A percentile compares a stretch with the other conserved stretches of the same genome.
Conservation (phyloP, 2,888 invertebrate species). For the Tromatobia lineatoria region DNA sequence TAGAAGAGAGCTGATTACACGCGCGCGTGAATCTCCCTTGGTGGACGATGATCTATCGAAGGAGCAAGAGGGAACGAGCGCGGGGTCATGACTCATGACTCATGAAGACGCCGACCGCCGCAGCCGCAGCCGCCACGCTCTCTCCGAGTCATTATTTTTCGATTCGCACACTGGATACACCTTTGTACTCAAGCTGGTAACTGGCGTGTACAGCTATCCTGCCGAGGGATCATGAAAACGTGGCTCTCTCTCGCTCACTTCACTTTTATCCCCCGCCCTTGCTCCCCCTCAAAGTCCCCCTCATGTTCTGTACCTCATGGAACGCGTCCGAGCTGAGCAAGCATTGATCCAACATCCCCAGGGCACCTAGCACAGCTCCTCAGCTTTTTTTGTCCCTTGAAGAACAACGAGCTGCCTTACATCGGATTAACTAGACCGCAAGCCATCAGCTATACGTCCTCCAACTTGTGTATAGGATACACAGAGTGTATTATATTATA, state of each 20-base stretch:
- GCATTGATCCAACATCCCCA: constrained; percentile 68
- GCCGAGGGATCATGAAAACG: constrained; percentile 51
- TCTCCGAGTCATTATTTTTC: constrained; percentile 70
- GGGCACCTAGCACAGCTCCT: constrained; percentile 55
- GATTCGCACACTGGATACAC: constrained; percentile 71
- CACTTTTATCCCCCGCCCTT: constrained; percentile 11
- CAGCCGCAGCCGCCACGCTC: constrained; percentile 68
- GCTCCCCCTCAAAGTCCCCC: background rate
- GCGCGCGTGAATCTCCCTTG: constrained; percentile 77
- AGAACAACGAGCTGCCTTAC: constrained; percentile 68
- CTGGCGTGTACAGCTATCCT: constrained; percentile 60
- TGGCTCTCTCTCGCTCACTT: constrained; percentile 20
- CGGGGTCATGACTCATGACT: constrained; percentile 75
- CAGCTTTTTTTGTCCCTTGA: constrained; percentile 60
- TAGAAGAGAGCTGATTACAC: constrained; percentile 77
- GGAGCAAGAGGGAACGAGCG: constrained; percentile 65
- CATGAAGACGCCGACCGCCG: constrained; percentile 73
- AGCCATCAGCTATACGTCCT: constrained; percentile 60
- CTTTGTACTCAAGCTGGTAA: constrained; percentile 63
- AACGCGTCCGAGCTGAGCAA: constrained; percentile 44
- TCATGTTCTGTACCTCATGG: constrained; percentile 17
- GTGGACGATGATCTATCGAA: constrained; percentile 79
- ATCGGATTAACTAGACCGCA: constrained; percentile 69
- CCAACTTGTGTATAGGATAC: constrained; percentile 25
- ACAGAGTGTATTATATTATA: constrained; percentile 6